Conservation (phyloP, 2,888 invertebrate genomes). For the Ornithoptera alexandrae region DNA sequence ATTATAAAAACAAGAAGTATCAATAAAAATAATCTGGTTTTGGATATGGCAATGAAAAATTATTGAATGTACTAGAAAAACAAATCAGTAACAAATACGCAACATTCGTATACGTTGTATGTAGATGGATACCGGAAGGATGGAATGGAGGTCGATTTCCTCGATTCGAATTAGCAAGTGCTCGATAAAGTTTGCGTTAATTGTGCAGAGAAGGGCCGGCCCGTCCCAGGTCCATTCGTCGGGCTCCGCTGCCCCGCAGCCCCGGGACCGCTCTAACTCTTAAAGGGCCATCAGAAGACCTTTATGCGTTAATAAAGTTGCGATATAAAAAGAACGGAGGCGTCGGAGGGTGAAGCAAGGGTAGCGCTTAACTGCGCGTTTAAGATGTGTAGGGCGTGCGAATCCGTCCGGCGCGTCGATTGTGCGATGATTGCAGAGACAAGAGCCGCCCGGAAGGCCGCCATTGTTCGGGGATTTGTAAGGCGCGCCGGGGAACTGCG, state of each 20-base stretch:
- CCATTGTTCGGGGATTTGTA: slow-evolving; percentile 42
- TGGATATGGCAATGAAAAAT: no score
- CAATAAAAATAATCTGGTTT: no score
- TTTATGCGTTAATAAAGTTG: slow-evolving; percentile 81
- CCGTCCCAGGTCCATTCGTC: slow-evolving; percentile 72
- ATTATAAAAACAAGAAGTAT: no score
- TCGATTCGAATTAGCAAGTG: slow-evolving; percentile 66
- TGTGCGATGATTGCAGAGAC: slow-evolving; percentile 74
- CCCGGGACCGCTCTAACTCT: slow-evolving; percentile 77
- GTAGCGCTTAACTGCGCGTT: slow-evolving; percentile 78
- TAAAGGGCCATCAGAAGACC: slow-evolving; percentile 78
- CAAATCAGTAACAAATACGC: no score
- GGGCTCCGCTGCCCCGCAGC: slow-evolving; percentile 61
- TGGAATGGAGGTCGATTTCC: slow-evolving; percentile 31
- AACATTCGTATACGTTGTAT: no score
- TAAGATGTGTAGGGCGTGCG: slow-evolving; percentile 78
- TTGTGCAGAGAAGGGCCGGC: slow-evolving; percentile 60
- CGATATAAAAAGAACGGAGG: slow-evolving; percentile 78
- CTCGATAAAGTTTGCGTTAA: slow-evolving; percentile 65
- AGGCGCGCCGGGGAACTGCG: slow-evolving; percentile 14
- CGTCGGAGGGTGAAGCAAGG: slow-evolving; percentile 78
- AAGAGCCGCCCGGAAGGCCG: slow-evolving; percentile 47
- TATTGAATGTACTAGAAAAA: no score
- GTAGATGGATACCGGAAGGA: no score
- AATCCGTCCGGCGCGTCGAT: slow-evolving; percentile 75